Evolutionary conservation across 37 sponge, comb jelly and placozoan genomes (phyloP).

Genomic region (Halisarca cf. caerulea): DNA sequence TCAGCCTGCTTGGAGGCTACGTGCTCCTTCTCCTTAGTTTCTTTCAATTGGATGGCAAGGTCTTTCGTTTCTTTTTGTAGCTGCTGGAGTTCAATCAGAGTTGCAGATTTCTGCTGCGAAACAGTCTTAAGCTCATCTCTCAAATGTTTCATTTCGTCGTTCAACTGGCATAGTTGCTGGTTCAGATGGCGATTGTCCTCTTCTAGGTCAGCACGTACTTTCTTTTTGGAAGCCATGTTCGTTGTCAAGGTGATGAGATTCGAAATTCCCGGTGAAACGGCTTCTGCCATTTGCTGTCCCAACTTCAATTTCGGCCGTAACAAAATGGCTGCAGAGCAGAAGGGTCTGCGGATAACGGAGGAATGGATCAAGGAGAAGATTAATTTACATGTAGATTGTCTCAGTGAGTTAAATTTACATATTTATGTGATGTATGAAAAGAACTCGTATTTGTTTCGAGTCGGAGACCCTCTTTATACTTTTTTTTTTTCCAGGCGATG

Average conservation of each 20-base stretch:
- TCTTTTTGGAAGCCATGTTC: constrained; percentile 13
- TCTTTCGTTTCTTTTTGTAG: constrained; percentile 1
- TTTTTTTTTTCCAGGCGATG: constrained; percentile 53
- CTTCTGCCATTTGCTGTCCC: neutral
- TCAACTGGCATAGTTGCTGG: neutral
- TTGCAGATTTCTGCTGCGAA: neutral
- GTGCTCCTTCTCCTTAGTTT: neutral
- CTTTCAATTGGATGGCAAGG: neutral
- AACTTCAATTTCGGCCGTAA: neutral
- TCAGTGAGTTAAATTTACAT: constrained; percentile 55
- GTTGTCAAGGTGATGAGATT: neutral
- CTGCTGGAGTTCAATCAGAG: constrained; percentile 1
- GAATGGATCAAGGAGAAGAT: constrained; percentile 84
- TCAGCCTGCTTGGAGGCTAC: neutral
- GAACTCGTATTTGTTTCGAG: neutral
- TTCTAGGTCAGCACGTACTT: neutral
- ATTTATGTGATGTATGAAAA: neutral
- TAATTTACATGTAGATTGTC: constrained; percentile 46
- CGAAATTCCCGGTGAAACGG: neutral
- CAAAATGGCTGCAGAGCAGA: no score
- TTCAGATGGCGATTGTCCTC: constrained; percentile 11
- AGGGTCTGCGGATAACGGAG: constrained; percentile 59
- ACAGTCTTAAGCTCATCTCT: neutral
- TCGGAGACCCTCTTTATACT: neutral
- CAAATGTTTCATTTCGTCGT: neutral